These are phyloP conservation scores for Triops longicaudatus DNA, from an alignment of 1,140 invertebrate genomes.

Conservation along the genomic window DNA sequence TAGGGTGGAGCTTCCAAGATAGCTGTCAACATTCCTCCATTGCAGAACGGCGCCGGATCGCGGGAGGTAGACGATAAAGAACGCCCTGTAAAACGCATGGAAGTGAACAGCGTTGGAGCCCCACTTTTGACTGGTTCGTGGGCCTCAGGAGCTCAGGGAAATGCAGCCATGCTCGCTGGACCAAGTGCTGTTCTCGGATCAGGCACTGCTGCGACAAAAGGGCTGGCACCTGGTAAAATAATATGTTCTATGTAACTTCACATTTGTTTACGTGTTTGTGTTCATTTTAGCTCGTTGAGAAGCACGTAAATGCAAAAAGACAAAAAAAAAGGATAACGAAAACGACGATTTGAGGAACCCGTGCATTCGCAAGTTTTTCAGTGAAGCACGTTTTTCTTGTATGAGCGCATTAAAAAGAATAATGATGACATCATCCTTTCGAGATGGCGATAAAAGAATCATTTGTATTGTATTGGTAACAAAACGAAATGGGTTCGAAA, in stretches of 20 bases:
- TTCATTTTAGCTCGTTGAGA: background rate
- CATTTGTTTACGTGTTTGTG: background rate
- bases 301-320: background rate
- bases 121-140: slow-evolving; percentile 2
- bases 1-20: slow-evolving; percentile 5
- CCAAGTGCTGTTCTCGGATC: background rate
- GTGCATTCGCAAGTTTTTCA: background rate
- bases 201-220: background rate
- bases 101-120: slow-evolving; percentile 6
- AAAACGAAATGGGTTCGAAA: slow-evolving; percentile 1
- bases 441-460: background rate
- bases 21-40: background rate
- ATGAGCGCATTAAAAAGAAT: background rate
- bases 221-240: background rate
- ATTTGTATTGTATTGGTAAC: background rate
- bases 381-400: background rate
- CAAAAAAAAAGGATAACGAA: background rate
- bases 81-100: background rate
- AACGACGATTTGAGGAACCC: background rate
- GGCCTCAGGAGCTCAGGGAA: slow-evolving; percentile 9
- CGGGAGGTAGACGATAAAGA: background rate
- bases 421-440: background rate
- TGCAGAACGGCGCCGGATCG: background rate
- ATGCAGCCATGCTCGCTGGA: background rate
- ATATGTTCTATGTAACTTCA: background rate